A percentile compares a stretch with the other conserved stretches of the same genome.
These are phyloP conservation scores for Marmota flaviventris DNA, from an alignment of 2,113 vertebrate species.

Conservation along the genomic window DNA sequence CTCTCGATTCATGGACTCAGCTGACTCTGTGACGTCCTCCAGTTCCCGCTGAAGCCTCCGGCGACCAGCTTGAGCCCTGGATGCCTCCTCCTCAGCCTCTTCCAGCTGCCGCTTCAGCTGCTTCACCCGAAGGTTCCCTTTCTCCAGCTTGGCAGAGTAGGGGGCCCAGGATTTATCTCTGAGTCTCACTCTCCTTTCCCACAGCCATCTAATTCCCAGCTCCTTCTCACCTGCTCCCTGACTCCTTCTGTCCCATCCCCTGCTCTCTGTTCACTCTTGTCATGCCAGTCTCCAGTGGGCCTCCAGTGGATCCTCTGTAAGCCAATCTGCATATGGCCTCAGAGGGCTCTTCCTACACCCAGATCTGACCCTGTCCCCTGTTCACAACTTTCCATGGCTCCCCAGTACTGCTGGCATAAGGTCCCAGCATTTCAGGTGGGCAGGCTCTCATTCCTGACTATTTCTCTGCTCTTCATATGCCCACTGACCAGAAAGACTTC, in stretches of 20 bases:
- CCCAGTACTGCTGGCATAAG: not conserved
- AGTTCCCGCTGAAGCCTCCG: conserved; percentile 93
- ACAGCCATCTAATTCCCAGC: not conserved
- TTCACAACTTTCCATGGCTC: not conserved
- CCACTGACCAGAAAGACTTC: not conserved
- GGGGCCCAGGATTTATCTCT: rapidly evolving
- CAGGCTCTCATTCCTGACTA: not conserved
- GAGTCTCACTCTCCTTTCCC: not conserved
- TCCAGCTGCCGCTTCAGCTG: conserved; percentile 95
- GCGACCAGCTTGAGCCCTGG: conserved; percentile 90
- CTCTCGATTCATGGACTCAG: conserved; percentile 92
- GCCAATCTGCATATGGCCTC: not conserved
- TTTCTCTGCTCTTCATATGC: not conserved
- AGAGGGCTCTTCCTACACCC: not conserved
- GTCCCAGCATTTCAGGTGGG: not conserved
- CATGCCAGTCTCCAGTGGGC: not conserved
- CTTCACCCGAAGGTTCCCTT: conserved; percentile 90
- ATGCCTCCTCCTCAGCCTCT: conserved; percentile 93
- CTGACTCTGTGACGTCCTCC: conserved; percentile 91
- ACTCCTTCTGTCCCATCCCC: not conserved
- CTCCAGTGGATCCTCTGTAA: too few species aligned
- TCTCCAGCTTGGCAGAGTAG: conserved; percentile 87
- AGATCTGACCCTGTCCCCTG: not conserved
- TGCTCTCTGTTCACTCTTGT: not conserved
- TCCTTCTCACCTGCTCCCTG: too few species aligned